Base-by-base conservation (phyloP, 2,113 vertebrate species). In the Mustela nigripes region DNA sequence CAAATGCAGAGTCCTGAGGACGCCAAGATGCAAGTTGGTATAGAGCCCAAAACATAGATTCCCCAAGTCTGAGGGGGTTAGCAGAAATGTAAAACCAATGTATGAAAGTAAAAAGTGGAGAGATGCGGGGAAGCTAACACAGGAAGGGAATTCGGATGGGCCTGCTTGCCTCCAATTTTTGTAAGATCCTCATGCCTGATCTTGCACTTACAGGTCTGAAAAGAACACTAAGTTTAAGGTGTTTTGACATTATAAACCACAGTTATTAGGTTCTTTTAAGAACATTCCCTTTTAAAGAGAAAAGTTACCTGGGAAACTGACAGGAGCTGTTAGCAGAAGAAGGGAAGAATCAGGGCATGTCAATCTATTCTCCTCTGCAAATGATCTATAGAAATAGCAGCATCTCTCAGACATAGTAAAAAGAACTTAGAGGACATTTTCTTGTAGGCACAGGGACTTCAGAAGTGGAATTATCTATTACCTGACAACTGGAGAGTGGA, bases 301-400 rank as follows among this genome's bases (percentile, higher is more conserved):
- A 24, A 91, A 94, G 78, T 97, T 96, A 97, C 94, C 95, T 97
- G 89, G 85, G 89, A 97, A 94, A 97, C 67, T 94, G 96, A 92
- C 80, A 94, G 79, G 39, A 84, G 67, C 79, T 96, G 21, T 96
- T 97, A 97, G 56, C 31, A 33, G 16, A 67, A 93, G 71, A 96
- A 97, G 39, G 14, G 82, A 97, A 92, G 79, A 95, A 96, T 80
- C 12, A 5, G 80, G 42, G 39, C 24, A 90, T 81, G n/a, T 90
- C 91, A 92, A 94, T 97, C 92, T 95, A 96, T 92, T 82, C 74
- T 97, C 82, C 87, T 83, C 73, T 45, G 69, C 36, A 97, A 97
- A 96, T 96, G 50, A 95, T 92, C 82, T 96, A 86, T 58, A 97
- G 87, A 97, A 96, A 97, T 89, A 96, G 86, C 16, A 96, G 92